Evolutionary conservation across 2,888 invertebrate species (phyloP), one percentile per base, ranked within the genome.

Genomic region (Acholoe squamosa): DNA sequence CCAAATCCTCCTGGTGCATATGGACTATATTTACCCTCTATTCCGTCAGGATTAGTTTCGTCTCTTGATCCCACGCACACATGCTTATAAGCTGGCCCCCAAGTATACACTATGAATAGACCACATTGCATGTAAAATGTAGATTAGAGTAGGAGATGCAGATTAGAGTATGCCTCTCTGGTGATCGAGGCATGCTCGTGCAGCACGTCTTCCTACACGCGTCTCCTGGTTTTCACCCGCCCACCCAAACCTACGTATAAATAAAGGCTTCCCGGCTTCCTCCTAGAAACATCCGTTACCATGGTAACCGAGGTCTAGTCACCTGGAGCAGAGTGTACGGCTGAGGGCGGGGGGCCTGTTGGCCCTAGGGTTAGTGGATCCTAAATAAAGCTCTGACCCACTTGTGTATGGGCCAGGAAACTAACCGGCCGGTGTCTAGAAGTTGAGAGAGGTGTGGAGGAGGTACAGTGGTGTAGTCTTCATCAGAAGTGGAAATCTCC

Each of bases 361-460:
- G 19, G 61, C 12, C 22, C n/a, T 7, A 19, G 61, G 61, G 61
- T n/a, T 19, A n/a, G 61, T n/a, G 61, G 61, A 61, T 61, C 71
- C 61, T 71, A 71, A n/a, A 71, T 28, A 71, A 71, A 71, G 14
- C 25, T 28, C 25, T 71, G 71, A 71, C 71, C 71, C 71, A 71
- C 28, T 71, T 25, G 71, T 14, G 28, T 28, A 5, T 3, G 5
- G 71, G 71, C 71, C 71, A 25, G 71, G 61, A 61, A 61, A n/a
- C 61, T n/a, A 0, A 71, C 71, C 12, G 25, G 71, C 61, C 71
- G 31, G 71, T 71, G 71, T n/a, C n/a, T 71, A 5, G 71, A 19
- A 61, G 61, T n/a, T 5, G 28, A 71, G 7, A n/a, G 61, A 71
- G 5, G 14, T 71, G 28, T 19, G 14, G 71, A 28, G 71, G 71